Evolutionary conservation across 2,113 vertebrate genomes (phyloP).

Genomic region (Tragulus kanchil): DNA sequence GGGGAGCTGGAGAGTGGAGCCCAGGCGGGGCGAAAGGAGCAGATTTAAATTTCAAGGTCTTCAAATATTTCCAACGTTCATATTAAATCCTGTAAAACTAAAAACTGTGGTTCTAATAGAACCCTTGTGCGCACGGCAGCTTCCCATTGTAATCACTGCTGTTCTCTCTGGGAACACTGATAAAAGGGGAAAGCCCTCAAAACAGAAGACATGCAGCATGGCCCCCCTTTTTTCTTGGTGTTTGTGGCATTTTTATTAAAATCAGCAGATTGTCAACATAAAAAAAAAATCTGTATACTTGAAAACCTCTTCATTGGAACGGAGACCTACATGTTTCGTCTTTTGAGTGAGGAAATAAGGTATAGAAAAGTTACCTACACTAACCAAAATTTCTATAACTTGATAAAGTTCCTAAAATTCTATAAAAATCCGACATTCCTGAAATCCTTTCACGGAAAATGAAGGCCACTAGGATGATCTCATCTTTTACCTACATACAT

Average conservation of each 20-base stretch:
- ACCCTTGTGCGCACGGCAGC: not conserved
- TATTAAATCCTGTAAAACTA: slow-evolving; percentile 66
- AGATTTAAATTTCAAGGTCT: slow-evolving; percentile 77
- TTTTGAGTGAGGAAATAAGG: not conserved
- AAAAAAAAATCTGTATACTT: not conserved
- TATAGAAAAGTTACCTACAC: not conserved
- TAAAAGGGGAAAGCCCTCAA: not conserved
- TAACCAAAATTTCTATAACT: slow-evolving; percentile 13
- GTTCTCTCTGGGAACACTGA: slow-evolving; percentile 49
- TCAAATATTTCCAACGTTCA: slow-evolving; percentile 61
- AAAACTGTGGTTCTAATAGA: slow-evolving; percentile 69
- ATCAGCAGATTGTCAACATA: not conserved
- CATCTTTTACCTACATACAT: not conserved
- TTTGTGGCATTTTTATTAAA: slow-evolving; percentile 48
- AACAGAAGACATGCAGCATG: slow-evolving; percentile 44
- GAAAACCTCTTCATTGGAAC: not conserved
- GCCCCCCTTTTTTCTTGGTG: not conserved
- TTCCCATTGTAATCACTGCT: slow-evolving; percentile 58
- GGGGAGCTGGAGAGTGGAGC: slow-evolving; percentile 36
- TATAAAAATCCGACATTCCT: not conserved
- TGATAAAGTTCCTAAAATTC: slow-evolving; percentile 54
- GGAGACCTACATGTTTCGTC: not conserved
- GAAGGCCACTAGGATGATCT: not conserved
- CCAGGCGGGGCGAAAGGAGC: slow-evolving; percentile 73
- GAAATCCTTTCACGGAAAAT: not conserved